Base-by-base conservation (phyloP, 2,888 invertebrate species). In the Calameuta pallipes region DNA sequence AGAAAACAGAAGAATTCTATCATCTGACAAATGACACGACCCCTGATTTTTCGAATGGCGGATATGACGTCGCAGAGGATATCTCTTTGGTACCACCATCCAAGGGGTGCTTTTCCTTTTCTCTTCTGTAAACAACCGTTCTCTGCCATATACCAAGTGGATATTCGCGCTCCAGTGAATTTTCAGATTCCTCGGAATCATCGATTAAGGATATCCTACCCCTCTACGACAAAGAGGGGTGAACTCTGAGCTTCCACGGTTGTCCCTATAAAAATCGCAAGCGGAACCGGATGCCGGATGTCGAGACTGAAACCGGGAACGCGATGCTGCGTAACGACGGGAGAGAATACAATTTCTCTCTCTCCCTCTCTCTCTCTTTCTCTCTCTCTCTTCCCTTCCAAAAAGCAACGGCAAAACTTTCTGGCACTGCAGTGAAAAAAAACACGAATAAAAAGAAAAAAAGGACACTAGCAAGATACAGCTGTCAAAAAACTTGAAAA, bases 111-210 rank as follows among this genome's bases (percentile, higher is more conserved):
- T 82, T 83, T 15, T 79, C 82, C 82, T 76, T 78, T 69, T 76
- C 36, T 76, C 69, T 76, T 75, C 23, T 75, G 75, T 73, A 35
- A 73, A 76, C 34, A 80, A 78, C 82, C 78, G 79, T 80, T 76
- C 76, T 78, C 76, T 78, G 71, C 73, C 30, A n/a, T 69, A 69
- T 31, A 31, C 73, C 41, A 15, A 79, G 75, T 34, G 31, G 69
- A 35, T 34, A 23, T n/a, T 76, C 76, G 70, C 84, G 90, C 85
- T 86, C 84, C 83, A 87, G 86, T 89, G 87, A 88, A 84, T 90
- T 90, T 89, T 89, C 89, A 89, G 89, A 90, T 90, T 90, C 88
- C 87, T 86, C 86, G 83, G 88, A 89, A 90, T 89, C 89, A 89
- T 90, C 84, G 78, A 84, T 34, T 71, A 11, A 34, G 31, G 71